These are phyloP conservation scores for Oryctes rhinoceros DNA, from an alignment of 1,140 invertebrate genomes.

Conservation along the genomic window DNA sequence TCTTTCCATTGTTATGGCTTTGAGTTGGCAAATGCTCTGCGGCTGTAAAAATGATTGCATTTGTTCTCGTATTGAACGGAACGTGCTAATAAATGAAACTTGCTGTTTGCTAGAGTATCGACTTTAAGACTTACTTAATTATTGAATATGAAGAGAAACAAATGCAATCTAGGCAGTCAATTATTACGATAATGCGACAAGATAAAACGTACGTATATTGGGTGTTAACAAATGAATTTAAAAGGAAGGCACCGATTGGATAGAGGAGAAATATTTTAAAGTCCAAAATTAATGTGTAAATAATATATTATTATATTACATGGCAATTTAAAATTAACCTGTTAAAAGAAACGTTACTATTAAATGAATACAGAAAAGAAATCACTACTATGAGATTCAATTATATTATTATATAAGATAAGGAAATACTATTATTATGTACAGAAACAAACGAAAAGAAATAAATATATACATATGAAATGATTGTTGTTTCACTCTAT, in stretches of 20 bases:
- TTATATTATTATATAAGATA: constrained; percentile 34
- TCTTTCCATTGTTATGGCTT: too few relatives aligned
- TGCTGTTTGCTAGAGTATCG: neutral
- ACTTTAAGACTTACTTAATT: neutral
- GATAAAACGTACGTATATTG: neutral
- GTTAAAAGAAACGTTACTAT: constrained; percentile 33
- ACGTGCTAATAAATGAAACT: neutral
- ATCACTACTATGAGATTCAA: constrained; percentile 28
- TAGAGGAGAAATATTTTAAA: constrained; percentile 9
- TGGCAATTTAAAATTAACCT: neutral
- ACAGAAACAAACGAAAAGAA: constrained; percentile 19
- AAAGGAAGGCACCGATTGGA: neutral
- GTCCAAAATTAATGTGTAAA: constrained; percentile 29
- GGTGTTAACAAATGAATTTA: neutral
- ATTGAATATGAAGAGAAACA: neutral
- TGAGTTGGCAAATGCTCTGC: too few relatives aligned
- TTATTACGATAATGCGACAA: neutral
- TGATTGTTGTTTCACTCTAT: neutral
- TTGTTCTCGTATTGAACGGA: neutral
- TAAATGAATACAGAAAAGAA: constrained; percentile 1
- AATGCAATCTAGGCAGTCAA: constrained; percentile 31
- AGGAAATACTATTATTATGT: constrained; percentile 23
- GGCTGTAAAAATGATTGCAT: constrained; percentile 3
- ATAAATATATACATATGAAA: constrained; percentile 14
- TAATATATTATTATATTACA: constrained; percentile 21